A percentile compares a stretch with the other conserved stretches of the same genome.
phyloP scores from a whole-genome alignment of 2,113 vertebrate species.

The Apodemus sylvaticus region DNA sequence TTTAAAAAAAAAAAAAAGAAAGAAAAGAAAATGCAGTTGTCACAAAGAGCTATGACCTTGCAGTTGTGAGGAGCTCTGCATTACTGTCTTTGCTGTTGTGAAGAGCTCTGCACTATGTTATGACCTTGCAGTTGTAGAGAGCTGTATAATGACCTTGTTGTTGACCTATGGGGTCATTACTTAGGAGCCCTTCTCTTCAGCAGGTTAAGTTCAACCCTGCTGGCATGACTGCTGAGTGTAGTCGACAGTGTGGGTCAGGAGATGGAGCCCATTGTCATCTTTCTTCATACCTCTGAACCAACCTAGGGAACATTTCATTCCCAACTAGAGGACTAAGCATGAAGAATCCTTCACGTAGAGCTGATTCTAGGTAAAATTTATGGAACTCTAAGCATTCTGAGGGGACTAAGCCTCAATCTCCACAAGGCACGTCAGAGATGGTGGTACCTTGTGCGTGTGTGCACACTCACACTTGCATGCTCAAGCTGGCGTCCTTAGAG shows the following conservation, averaged over 20 bases:
- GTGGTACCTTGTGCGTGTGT: neutral
- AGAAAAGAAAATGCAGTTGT: conserved; percentile 14
- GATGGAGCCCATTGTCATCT: neutral
- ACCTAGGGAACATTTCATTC: neutral
- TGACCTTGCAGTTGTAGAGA: neutral
- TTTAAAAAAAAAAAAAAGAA: too few relatives aligned
- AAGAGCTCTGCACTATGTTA: neutral
- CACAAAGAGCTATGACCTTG: neutral
- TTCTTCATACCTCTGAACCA: neutral
- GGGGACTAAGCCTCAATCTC: neutral
- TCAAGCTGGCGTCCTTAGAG: neutral
- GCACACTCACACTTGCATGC: neutral
- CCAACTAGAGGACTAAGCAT: neutral
- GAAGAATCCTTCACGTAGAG: neutral
- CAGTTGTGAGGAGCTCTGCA: neutral
- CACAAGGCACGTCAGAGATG: neutral
- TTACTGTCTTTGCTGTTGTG: neutral
- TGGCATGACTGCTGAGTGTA: neutral
- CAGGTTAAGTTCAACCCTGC: neutral
- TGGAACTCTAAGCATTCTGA: neutral
- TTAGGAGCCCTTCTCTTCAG: neutral
- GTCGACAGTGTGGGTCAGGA: neutral
- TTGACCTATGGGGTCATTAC: neutral
- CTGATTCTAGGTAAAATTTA: neutral
- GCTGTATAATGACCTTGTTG: neutral